Conservation (phyloP, 1,140 invertebrate species). For the Brevipalpus yothersi region DNA sequence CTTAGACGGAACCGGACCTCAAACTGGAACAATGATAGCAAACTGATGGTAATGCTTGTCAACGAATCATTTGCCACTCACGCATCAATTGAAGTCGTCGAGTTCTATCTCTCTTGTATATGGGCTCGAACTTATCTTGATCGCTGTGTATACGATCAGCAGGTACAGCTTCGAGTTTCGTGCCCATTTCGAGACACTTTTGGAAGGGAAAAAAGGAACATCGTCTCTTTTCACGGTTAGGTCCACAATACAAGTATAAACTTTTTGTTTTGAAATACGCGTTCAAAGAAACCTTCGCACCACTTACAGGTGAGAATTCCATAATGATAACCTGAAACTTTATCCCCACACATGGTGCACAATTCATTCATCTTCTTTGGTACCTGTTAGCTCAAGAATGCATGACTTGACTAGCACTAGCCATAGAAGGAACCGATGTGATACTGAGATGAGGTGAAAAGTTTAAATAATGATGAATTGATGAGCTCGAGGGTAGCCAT, state of each 20-base stretch:
- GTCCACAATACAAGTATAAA: slow-evolving; percentile 92
- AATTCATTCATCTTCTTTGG: slow-evolving; percentile 85
- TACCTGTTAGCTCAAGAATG: slow-evolving; percentile 49
- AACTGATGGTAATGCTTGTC: too few relatives aligned
- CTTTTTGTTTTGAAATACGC: slow-evolving; percentile 98
- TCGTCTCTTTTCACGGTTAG: slow-evolving; percentile 84
- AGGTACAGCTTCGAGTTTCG: slow-evolving; percentile 98
- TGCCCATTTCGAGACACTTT: slow-evolving; percentile 94
- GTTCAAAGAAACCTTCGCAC: slow-evolving; percentile 99
- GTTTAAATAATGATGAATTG: not conserved
- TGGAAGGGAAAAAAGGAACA: slow-evolving; percentile 97
- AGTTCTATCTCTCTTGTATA: too few relatives aligned
- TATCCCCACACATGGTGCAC: too few relatives aligned
- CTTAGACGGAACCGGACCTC: too few relatives aligned
- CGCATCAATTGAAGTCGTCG: slow-evolving; percentile 90
- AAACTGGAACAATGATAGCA: too few relatives aligned
- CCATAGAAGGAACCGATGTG: not conserved
- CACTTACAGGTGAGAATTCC: slow-evolving; percentile 96
- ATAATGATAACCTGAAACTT: slow-evolving; percentile 99
- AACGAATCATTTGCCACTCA: slow-evolving; percentile 39
- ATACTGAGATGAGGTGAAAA: too few relatives aligned
- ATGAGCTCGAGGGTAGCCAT: not conserved
- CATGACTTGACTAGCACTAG: slow-evolving; percentile 27
- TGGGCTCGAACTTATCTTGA: slow-evolving; percentile 95
- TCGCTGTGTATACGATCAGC: slow-evolving; percentile 94